Evolutionary conservation across 2,113 vertebrate species (phyloP), one percentile per base, ranked within the genome.

Genomic region (Lepus timidus): DNA sequence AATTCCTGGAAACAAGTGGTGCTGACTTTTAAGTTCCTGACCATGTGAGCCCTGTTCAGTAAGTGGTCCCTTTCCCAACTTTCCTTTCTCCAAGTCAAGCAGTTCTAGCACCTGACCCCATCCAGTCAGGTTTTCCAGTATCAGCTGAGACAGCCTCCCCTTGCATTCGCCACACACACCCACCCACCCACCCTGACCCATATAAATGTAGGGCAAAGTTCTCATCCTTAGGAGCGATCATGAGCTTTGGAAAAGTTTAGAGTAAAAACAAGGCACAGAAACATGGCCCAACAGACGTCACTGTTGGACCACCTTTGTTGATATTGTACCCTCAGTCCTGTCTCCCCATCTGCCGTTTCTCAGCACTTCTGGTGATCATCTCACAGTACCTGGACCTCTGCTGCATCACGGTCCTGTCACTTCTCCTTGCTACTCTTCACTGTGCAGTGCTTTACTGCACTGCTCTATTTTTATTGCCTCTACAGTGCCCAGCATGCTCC

Each of bases 61-160:
- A 39, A 31, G 52, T 0, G 0, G 55, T 52, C 23, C 65, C 73
- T 76, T 62, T 17, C 25, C 74, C 64, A 44, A 31, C 6, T 6
- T 62, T 22, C 51, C 33, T 52, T 79, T 27, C 39, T 89, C 80
- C 4, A 25, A 65, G 70, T 64, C 62, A 58, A 61, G 65, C 13
- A 55, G 36, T 19, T 31, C 23, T 49, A 62, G 89, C 1, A 4
- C 6, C 64, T 27, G 23, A 62, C 13, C 31, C 2, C 55, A 58
- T 58, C 19, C 17, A 4, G 17, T 44, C 36, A 31, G 7, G 0
- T 0, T 39, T 6, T 14, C 58, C 65, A 51, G 27, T 4, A 27
- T 9, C 25, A 67, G 80, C 20, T 23, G 4, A 94, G 33, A 52
- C 62, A 91, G 85, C 67, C 16, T 17, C 27, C n/a, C 14, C 31